Base-by-base conservation (phyloP, 1,140 invertebrate species). In the Aphidius ervi region DNA sequence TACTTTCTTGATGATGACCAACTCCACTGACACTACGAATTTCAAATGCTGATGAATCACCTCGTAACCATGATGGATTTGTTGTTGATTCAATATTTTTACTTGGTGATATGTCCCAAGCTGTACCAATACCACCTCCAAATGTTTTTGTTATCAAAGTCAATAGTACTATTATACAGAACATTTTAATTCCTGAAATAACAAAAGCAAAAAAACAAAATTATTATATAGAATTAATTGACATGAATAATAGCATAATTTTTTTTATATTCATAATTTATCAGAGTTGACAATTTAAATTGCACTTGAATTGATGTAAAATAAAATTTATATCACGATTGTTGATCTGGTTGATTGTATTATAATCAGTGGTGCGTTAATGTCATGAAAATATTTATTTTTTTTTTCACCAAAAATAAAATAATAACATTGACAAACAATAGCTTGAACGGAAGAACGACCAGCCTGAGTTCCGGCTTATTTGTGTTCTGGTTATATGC, bases 41-140 rank as follows among this genome's bases (percentile, higher is more conserved):
- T 39, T 76, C 69, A 43, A 79, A 74, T 0, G 72, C 66, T 3
- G 73, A 70, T 16, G 69, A 53, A 10, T 74, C 70, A 16, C 67
- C 45, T 37, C 70, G 68, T 2, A 73, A 68, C 68, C 70, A 74
- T 3, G 68, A 64, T 8, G 72, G 60, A 55, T 62, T 45, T 37
- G 66, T 66, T 2, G 64, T 62, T 6, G 68, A 56, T 5, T 69
- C 62, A 0, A 58, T 9, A 31, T 62, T 68, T 6, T 67, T 47
- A 5, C 66, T 58, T 5, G 67, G 63, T 0, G 71, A 68, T 9
- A 75, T 59, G n/a, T 74, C 71, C 75, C 75, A 77, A 9, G 69
- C 68, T 45, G 69, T 68, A 0, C 73, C 73, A 7, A 73, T 49
- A 10, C 74, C 75, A n/a, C 53, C 62, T 46, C 69, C 67, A 5